phyloP scores from a whole-genome alignment of 2,888 invertebrate species.

The Apotomis capreana region DNA sequence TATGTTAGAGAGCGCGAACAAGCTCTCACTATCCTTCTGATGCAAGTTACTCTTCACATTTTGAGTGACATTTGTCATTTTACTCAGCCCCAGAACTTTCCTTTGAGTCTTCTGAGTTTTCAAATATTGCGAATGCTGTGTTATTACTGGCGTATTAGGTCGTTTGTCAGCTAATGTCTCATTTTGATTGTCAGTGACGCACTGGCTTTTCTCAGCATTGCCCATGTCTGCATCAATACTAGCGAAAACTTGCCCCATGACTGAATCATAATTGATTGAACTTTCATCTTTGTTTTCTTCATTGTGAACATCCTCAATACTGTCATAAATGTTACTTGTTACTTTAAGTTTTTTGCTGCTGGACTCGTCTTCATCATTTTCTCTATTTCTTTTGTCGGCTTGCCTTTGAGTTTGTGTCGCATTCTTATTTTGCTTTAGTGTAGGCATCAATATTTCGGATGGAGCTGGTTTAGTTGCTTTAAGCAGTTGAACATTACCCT shows the following conservation, averaged over 20 bases:
- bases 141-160: slow-evolving; percentile 28
- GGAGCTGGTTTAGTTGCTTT: slow-evolving; percentile 55
- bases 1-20: slow-evolving; percentile 67
- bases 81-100: slow-evolving; percentile 31
- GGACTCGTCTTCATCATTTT: slow-evolving; percentile 53
- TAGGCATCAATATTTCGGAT: slow-evolving; percentile 67
- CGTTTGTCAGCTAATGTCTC: slow-evolving; percentile 23
- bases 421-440: slow-evolving; percentile 49
- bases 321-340: slow-evolving; percentile 40
- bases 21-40: slow-evolving; percentile 66
- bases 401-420: slow-evolving; percentile 58
- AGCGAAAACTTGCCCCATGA: slow-evolving; percentile 73
- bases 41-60: slow-evolving; percentile 46
- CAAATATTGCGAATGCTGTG: slow-evolving; percentile 34
- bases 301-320: slow-evolving; percentile 12
- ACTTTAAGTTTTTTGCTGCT: slow-evolving; percentile 62
- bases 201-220: slow-evolving; percentile 54
- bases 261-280: slow-evolving; percentile 66
- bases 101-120: slow-evolving; percentile 48
- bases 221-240: slow-evolving; percentile 72
- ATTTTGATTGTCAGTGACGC: slow-evolving; percentile 40
- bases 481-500: slow-evolving; percentile 58
- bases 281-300: slow-evolving; percentile 49
- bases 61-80: slow-evolving; percentile 10
- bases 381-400: slow-evolving; percentile 61